Percentiles rank a stretch among this genome's conserved stretches.
phyloP scores from a whole-genome alignment of 2,113 vertebrate genomes.

The Puffinus mauretanicus region DNA sequence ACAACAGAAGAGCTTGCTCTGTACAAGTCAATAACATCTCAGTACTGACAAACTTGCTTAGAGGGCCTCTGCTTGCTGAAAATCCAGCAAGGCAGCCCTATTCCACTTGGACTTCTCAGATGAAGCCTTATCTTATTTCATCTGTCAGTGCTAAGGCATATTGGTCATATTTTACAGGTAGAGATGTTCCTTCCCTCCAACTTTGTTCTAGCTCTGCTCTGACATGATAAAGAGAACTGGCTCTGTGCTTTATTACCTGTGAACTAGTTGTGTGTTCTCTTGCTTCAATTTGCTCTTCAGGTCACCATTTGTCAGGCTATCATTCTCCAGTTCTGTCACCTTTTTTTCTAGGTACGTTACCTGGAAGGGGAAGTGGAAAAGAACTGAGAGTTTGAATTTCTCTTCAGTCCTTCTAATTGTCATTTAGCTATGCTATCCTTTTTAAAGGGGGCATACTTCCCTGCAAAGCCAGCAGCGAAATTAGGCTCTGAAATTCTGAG shows the following conservation, averaged over 20 bases:
- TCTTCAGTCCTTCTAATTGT: not conserved
- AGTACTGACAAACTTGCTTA: not conserved
- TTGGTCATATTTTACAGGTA: not conserved
- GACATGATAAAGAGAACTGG: not conserved
- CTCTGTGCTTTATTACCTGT: slow-evolving; percentile 79
- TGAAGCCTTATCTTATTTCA: not conserved
- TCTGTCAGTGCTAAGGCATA: not conserved
- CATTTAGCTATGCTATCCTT: not conserved
- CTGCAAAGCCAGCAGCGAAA: not conserved
- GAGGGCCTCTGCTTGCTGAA: not conserved
- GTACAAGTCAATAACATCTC: not conserved
- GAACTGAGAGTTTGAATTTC: not conserved
- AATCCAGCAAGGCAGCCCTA: not conserved
- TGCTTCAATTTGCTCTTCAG: slow-evolving; percentile 93
- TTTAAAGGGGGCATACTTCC: not conserved
- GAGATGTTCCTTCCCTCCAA: not conserved
- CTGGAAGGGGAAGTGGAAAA: slow-evolving; percentile 55
- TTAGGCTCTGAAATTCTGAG: not conserved
- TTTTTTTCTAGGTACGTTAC: slow-evolving; percentile 93
- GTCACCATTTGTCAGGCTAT: slow-evolving; percentile 86
- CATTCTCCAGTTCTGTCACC: slow-evolving; percentile 91
- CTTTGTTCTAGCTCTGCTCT: not conserved
- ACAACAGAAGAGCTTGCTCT: not conserved
- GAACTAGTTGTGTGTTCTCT: slow-evolving; percentile 92
- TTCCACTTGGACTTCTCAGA: not conserved